Evolutionary conservation across 2,113 vertebrate species (phyloP).

Genomic region (Seriola dumerili): DNA sequence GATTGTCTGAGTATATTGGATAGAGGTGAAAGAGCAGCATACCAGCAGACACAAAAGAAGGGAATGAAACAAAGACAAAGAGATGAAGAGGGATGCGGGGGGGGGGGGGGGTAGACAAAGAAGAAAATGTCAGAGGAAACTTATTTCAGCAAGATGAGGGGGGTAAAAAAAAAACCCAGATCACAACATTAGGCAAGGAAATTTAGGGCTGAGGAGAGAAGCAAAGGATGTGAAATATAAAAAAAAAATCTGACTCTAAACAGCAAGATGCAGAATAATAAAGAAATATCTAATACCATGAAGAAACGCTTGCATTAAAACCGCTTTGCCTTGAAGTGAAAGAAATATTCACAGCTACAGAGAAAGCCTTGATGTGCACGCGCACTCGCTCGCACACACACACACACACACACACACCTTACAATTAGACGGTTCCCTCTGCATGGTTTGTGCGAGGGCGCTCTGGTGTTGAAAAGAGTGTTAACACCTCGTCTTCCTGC

Average conservation of each 20-base stretch:
- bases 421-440: constrained; percentile 80
- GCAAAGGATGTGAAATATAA: not conserved
- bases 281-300: not conserved
- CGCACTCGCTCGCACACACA: constrained; percentile 21
- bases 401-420: constrained; percentile 44
- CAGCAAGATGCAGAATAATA: not conserved
- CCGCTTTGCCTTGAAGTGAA: constrained; percentile 24
- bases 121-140: constrained; percentile 23
- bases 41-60: constrained; percentile 59
- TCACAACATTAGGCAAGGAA: not conserved
- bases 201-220: not conserved
- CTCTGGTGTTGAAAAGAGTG: constrained; percentile 81
- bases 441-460: constrained; percentile 61
- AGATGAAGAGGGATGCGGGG: not conserved
- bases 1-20: constrained; percentile 60
- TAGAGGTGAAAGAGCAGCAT: constrained; percentile 59
- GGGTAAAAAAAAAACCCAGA: too few relatives aligned
- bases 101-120: not conserved
- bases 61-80: constrained; percentile 53
- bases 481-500: constrained; percentile 77
- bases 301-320: constrained; percentile 20
- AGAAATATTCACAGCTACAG: constrained; percentile 32
- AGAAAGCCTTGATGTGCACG: constrained; percentile 27
- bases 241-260: not conserved
- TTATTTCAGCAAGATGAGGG: constrained; percentile 13